Evolutionary conservation across 2,797 vertebrate species (phyloP).

Genomic region (Danio aesculapii): DNA sequence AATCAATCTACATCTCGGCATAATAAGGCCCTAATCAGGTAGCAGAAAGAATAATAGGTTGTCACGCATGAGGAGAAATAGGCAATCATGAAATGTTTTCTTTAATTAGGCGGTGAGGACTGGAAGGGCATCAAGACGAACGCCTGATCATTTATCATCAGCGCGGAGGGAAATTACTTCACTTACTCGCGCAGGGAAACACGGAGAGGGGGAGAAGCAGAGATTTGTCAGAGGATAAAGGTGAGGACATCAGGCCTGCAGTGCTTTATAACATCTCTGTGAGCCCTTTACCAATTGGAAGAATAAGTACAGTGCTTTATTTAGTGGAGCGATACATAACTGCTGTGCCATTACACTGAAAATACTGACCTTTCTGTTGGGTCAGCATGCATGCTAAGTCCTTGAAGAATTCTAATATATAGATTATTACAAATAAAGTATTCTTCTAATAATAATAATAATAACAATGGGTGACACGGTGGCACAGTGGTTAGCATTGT

Average conservation of each 20-base stretch:
- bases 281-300: too few species aligned
- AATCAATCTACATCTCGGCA: slow-evolving; percentile 99
- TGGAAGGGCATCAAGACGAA: slow-evolving; percentile 90
- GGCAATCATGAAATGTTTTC: slow-evolving; percentile 99
- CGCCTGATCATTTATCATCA: slow-evolving; percentile 98
- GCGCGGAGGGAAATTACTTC: slow-evolving; percentile 98
- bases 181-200: slow-evolving; percentile 84
- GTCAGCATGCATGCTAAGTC: too few species aligned
- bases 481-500: too few species aligned
- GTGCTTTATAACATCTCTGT: neutral
- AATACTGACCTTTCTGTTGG: too few species aligned
- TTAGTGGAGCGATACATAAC: too few species aligned
- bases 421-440: too few species aligned
- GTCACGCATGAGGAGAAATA: slow-evolving; percentile 99
- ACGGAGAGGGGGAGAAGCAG: slow-evolving; percentile 66
- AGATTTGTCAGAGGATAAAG: slow-evolving; percentile 35
- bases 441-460: too few species aligned
- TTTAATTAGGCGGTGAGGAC: slow-evolving; percentile 99
- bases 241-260: slow-evolving; percentile 14
- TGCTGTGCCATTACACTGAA: too few species aligned
- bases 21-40: slow-evolving; percentile 99
- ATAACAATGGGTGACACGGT: too few species aligned
- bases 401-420: too few species aligned
- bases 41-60: slow-evolving; percentile 99
- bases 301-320: too few species aligned